Conservation (phyloP, 2,113 vertebrate species). For the Rhegmatorhina hoffmannsi region DNA sequence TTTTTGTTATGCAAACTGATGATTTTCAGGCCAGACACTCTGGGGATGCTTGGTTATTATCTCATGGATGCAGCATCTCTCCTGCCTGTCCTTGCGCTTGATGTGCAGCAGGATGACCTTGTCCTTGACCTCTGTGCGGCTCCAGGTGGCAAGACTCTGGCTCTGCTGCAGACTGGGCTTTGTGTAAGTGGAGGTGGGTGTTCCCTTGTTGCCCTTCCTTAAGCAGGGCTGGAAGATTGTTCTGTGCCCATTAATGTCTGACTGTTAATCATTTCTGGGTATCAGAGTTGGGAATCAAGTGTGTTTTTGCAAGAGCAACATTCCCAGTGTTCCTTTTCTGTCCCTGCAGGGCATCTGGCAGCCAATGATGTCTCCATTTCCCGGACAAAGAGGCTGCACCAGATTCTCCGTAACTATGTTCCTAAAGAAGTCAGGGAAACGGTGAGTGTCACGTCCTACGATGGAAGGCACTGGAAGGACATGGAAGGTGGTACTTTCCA, state of each 20-base stretch:
- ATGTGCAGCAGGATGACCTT: slow-evolving; percentile 77
- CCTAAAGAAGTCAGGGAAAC: slow-evolving; percentile 74
- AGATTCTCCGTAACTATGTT: slow-evolving; percentile 82
- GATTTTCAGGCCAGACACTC: slow-evolving; percentile 76
- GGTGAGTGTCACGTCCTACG: slow-evolving; percentile 81
- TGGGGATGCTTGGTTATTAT: slow-evolving; percentile 85
- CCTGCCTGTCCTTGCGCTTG: slow-evolving; percentile 88
- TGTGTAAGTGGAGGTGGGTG: slow-evolving; percentile 73
- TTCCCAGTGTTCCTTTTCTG: neutral
- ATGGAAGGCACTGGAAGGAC: slow-evolving; percentile 86
- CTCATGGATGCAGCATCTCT: slow-evolving; percentile 94
- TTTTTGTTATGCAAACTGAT: neutral
- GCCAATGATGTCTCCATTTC: slow-evolving; percentile 86
- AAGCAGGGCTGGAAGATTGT: neutral
- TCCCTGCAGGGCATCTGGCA: slow-evolving; percentile 80
- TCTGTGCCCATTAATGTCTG: neutral
- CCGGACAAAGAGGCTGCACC: slow-evolving; percentile 79
- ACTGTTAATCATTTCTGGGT: neutral
- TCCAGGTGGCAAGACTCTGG: slow-evolving; percentile 91
- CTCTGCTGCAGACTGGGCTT: slow-evolving; percentile 86
- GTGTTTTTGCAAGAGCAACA: neutral
- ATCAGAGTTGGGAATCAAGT: neutral
- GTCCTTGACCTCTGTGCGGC: slow-evolving; percentile 95
- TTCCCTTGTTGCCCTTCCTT: rapidly evolving
- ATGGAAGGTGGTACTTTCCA: slow-evolving; percentile 83